A percentile compares a stretch with the other conserved stretches of the same genome.
These are phyloP conservation scores for Actinia tenebrosa DNA, from an alignment of 64 coral and sea anemone species.

Conservation along the genomic window DNA sequence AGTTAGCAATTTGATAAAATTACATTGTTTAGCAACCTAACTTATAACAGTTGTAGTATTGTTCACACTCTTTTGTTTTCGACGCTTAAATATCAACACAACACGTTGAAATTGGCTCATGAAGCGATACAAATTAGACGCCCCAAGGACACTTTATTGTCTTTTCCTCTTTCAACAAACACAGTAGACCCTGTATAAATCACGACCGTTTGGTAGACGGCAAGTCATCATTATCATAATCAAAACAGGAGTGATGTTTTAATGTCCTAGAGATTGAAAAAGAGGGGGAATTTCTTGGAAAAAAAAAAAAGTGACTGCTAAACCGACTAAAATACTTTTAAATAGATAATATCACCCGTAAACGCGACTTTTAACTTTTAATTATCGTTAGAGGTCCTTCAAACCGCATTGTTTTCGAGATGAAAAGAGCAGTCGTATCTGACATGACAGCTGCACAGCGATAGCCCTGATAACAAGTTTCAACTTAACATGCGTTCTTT, in stretches of 20 bases:
- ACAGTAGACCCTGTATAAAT: not conserved
- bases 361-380: not conserved
- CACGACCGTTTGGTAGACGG: not conserved
- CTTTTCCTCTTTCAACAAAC: not conserved
- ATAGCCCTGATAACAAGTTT: not conserved
- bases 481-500: not conserved
- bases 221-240: not conserved
- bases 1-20: not conserved
- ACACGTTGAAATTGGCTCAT: conserved; percentile 10
- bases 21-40: not conserved
- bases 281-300: not conserved
- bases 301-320: not conserved
- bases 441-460: not conserved
- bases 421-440: conserved; percentile 5
- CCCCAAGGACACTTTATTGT: not conserved
- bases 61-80: not conserved
- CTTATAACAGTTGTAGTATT: not conserved
- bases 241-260: not conserved
- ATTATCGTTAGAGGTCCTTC: not conserved
- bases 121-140: not conserved
- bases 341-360: not conserved
- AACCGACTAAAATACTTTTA: not conserved
- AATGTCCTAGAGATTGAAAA: not conserved
- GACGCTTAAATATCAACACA: not conserved
- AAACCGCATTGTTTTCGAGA: not conserved